These are phyloP conservation scores for Scomber scombrus DNA, from an alignment of 2,113 vertebrate genomes.

Conservation along the genomic window DNA sequence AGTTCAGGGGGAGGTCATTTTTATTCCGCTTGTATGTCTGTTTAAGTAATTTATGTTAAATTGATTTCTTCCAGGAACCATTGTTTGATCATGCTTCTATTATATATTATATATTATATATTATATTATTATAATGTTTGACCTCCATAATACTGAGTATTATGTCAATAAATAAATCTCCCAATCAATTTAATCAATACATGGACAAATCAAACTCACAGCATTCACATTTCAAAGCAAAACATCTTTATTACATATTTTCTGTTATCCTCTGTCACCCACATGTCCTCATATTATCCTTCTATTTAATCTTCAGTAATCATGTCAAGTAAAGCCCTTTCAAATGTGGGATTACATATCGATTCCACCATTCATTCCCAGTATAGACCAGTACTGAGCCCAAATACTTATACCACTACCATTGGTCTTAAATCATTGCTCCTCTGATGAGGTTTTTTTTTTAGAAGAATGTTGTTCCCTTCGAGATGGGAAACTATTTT, in stretches of 20 bases:
- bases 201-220: neutral
- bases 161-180: too few species aligned
- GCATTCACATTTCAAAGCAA: slow-evolving; percentile 8
- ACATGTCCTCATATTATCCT: neutral
- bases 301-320: neutral
- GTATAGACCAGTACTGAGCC: neutral
- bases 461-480: neutral
- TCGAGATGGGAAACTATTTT: neutral
- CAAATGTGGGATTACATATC: slow-evolving; percentile 26
- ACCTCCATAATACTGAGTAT: too few species aligned
- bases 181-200: too few species aligned
- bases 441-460: neutral
- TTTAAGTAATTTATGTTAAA: too few species aligned
- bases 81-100: too few species aligned
- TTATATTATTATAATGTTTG: too few species aligned
- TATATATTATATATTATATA: too few species aligned
- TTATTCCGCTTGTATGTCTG: too few species aligned
- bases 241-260: slow-evolving; percentile 22
- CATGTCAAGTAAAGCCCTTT: slow-evolving; percentile 25
- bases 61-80: too few species aligned
- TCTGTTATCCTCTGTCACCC: neutral
- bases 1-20: too few species aligned
- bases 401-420: neutral
- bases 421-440: neutral
- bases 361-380: neutral